Base-by-base conservation (phyloP, 2,113 vertebrate genomes). In the Athene cunicularia region DNA sequence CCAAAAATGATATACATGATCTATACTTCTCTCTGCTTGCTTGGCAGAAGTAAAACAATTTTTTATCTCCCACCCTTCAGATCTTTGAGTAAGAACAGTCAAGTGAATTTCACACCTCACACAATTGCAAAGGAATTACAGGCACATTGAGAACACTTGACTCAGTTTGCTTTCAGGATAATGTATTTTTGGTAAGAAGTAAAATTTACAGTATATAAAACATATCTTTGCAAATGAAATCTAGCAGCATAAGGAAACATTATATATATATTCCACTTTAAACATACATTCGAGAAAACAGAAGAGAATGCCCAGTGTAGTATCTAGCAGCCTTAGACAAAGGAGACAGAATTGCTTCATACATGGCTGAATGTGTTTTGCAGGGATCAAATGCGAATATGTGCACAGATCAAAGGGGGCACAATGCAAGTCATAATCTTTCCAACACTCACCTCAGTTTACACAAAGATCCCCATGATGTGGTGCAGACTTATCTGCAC, bases 401-500 rank as follows among this genome's bases (percentile, higher is more conserved):
- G 58, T 6, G 58, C 22, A 28, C 14, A 77, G 95, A 96, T 94
- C 97, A 95, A 97, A 95, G 93, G 37, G 73, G 84, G 27, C 64
- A 84, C 45, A 2, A 41, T 7, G 52, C 73, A 52, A 77, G 86
- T 60, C 90, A 68, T 97, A 94, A 97, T 95, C 90, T 80, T 59
- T 18, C 66, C 70, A 35, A 72, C 96, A 94, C 71, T 97, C 97
- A 90, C 95, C 95, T 95, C 68, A 45, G 45, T 80, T 96, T 97
- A 93, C 94, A 92, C 92, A 79, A 68, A 77, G 94, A 73, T 91
- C 75, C 86, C 90, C 79, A 12, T 96, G 97, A 97, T 75, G 85
- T 14, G 95, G 91, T 88, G 93, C 97, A 98, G 98, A 70, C 93
- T 95, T 89, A 88, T 92, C 88, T 83, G 87, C 43, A 81, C 85